Percentiles rank a stretch among this genome's conserved stretches.
phyloP scores from a whole-genome alignment of 2,113 vertebrate species.

The Sclerurus mexicanus region DNA sequence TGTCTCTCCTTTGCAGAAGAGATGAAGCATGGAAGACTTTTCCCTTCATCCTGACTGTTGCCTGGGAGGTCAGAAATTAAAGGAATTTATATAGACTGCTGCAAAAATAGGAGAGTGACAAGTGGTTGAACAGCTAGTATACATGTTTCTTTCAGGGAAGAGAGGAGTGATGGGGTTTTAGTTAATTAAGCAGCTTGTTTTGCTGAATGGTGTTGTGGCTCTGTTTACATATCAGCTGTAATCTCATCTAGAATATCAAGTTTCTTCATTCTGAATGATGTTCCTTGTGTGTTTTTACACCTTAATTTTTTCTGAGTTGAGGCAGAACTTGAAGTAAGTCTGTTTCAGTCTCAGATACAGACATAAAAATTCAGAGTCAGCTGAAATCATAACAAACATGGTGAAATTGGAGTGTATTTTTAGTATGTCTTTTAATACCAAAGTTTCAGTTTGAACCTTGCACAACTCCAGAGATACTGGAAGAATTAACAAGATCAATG shows the following conservation, averaged over 20 bases:
- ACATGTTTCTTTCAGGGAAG: fast-evolving
- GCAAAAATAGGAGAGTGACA: neutral
- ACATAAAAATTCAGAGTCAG: neutral
- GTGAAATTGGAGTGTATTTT: fast-evolving
- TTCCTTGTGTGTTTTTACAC: neutral
- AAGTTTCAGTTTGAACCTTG: neutral
- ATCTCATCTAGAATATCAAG: neutral
- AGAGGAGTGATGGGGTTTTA: neutral
- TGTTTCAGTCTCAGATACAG: neutral
- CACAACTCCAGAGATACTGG: neutral
- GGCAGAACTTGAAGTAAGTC: neutral
- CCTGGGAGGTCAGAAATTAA: neutral
- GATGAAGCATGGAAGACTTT: fast-evolving
- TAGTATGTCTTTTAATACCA: neutral
- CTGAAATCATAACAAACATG: neutral
- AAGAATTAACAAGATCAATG: neutral
- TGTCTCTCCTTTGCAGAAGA: neutral
- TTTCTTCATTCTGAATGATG: neutral
- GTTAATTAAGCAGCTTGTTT: neutral
- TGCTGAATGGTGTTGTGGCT: neutral
- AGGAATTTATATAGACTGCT: neutral
- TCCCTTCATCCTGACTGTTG: neutral
- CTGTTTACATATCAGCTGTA: neutral
- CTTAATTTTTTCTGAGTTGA: neutral
- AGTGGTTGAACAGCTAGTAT: neutral